Conservation (phyloP, 2,797 vertebrate species). For the Streptopelia turtur region DNA sequence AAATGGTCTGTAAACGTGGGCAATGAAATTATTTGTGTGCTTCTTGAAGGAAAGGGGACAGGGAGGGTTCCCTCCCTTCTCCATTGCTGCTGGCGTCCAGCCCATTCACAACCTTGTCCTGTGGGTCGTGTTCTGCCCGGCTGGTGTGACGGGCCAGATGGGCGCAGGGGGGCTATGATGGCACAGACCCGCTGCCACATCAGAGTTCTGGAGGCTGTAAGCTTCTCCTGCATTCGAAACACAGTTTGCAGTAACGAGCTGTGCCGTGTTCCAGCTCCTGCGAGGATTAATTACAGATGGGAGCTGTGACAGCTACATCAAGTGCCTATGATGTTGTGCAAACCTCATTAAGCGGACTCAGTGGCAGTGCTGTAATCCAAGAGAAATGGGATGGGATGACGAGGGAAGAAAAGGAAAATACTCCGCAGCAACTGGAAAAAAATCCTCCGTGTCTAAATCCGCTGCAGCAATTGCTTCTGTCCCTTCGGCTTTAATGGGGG, state of each 20-base stretch:
- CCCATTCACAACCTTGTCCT: neutral
- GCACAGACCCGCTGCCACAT: neutral
- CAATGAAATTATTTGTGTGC: too few relatives aligned
- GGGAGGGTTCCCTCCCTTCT: neutral
- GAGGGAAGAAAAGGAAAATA: neutral
- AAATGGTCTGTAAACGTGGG: neutral
- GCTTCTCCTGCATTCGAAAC: neutral
- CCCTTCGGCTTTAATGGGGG: neutral
- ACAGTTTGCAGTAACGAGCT: neutral
- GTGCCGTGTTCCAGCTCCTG: neutral
- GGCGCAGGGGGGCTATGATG: neutral
- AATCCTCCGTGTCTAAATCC: neutral
- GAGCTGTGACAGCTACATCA: constrained; percentile 50
- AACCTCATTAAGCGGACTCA: constrained; percentile 33
- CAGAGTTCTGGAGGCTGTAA: neutral
- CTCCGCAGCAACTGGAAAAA: neutral
- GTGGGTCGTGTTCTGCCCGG: neutral
- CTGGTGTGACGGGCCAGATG: neutral
- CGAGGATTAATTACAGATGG: constrained; percentile 60
- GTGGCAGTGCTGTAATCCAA: neutral
- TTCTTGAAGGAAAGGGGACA: neutral
- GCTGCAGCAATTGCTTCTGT: neutral
- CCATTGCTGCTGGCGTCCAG: neutral
- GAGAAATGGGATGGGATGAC: neutral
- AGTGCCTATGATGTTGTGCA: constrained; percentile 42